These are phyloP conservation scores for Varecia variegata DNA, from an alignment of 2,797 vertebrate genomes.

Conservation along the genomic window DNA sequence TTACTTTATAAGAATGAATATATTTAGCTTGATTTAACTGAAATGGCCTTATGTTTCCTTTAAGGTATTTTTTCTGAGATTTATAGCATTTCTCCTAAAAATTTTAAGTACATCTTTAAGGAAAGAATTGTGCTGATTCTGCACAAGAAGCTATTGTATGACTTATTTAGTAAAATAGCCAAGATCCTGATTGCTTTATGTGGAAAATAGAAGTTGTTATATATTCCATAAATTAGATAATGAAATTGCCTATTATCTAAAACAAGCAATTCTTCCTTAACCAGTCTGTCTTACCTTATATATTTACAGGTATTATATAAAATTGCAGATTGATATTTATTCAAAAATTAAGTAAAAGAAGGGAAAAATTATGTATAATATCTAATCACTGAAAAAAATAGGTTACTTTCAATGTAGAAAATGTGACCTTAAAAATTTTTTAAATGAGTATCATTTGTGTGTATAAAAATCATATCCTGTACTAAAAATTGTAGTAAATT, in stretches of 20 bases:
- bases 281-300: slow-evolving; percentile 26
- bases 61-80: slow-evolving; percentile 71
- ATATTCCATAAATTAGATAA: slow-evolving; percentile 67
- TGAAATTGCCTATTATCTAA: slow-evolving; percentile 76
- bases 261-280: slow-evolving; percentile 70
- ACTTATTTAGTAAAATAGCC: slow-evolving; percentile 64
- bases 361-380: not conserved
- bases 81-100: slow-evolving; percentile 70
- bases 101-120: slow-evolving; percentile 76
- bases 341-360: slow-evolving; percentile 53
- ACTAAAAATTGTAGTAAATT: not conserved
- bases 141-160: slow-evolving; percentile 69
- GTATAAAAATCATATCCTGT: not conserved
- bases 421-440: not conserved
- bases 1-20: slow-evolving; percentile 67
- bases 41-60: slow-evolving; percentile 62
- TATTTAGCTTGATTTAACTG: slow-evolving; percentile 68
- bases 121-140: slow-evolving; percentile 68
- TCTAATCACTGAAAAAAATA: slow-evolving; percentile 31
- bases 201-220: slow-evolving; percentile 72
- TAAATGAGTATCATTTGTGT: not conserved
- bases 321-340: slow-evolving; percentile 48
- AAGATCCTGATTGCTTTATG: slow-evolving; percentile 75
- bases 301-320: slow-evolving; percentile 49
- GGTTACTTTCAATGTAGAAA: not conserved